Evolutionary conservation across 2,113 vertebrate genomes (phyloP), one percentile per base, ranked within the genome.

Genomic region (Grus americana): DNA sequence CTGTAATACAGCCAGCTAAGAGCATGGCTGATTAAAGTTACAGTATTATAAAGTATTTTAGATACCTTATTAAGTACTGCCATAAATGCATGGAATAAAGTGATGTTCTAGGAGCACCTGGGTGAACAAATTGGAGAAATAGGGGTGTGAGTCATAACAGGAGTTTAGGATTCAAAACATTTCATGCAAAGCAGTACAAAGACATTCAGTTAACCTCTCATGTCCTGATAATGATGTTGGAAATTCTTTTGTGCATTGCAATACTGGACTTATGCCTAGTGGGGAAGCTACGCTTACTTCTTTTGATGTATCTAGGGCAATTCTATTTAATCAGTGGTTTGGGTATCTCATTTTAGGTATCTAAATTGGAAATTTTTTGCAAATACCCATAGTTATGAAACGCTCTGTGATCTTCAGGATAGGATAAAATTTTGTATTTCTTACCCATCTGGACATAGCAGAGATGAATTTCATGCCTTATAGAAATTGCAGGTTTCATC

Each of bases 141-240:
- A 72, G 38, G 23, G 24, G 5, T 50, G 36, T 97, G 91, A 96
- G 78, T 96, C 91, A 89, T 90, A 88, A 70, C 4, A 21, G 70
- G 49, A 92, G 92, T 55, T 92, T 58, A 73, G 54, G 84, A 92
- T 67, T 79, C 54, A 90, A 91, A 91, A 86, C 54, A 62, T 68
- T 74, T 79, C 4, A 29, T 42, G 83, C 62, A 76, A 91, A 96
- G 49, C 30, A 47, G 66, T 61, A 87, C 47, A 68, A 66, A 92
- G 75, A 44, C n/a, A 50, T 46, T 78, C 32, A 54, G 76, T 92
- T 97, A 96, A 94, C 57, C 62, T 89, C 91, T 95, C 49, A 12
- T 42, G 49, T 92, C 70, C 88, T 73, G 70, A n/a, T 50, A 79
- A 76, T 42, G 34, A 65, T 42, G 68, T 8, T 82, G 70, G 73